Percentiles rank a stretch among this genome's conserved stretches.
These are phyloP conservation scores for Turnix velox DNA, from an alignment of 2,113 vertebrate species.

Conservation along the genomic window DNA sequence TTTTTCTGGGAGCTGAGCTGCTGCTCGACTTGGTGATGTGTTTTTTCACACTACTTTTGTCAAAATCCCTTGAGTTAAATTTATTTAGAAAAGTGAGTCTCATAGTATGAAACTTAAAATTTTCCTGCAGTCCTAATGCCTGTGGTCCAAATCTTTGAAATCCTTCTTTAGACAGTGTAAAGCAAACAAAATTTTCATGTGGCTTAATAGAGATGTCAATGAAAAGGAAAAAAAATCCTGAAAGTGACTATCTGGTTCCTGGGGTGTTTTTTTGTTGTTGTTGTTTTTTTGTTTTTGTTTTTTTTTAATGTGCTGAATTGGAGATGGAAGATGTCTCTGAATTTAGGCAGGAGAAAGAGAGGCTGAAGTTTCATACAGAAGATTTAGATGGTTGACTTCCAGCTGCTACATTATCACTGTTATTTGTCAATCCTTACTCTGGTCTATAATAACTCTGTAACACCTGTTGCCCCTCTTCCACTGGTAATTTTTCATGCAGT, in stretches of 20 bases:
- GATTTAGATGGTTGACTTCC: background rate
- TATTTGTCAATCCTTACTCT: background rate
- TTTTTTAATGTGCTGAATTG: background rate
- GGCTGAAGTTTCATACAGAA: background rate
- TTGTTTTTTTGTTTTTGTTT: too few species aligned
- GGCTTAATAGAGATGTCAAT: background rate
- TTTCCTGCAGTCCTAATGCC: background rate
- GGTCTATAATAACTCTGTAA: background rate
- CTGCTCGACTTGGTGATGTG: background rate
- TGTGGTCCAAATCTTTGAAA: background rate
- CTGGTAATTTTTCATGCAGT: fast-evolving
- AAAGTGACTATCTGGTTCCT: background rate
- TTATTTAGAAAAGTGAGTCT: background rate
- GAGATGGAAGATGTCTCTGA: background rate
- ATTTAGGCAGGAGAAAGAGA: background rate
- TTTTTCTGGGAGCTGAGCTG: background rate
- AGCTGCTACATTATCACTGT: background rate
- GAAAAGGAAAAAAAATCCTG: background rate
- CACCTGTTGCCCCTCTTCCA: background rate
- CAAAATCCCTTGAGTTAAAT: background rate
- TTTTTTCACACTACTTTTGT: background rate
- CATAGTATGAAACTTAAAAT: background rate
- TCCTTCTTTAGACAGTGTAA: background rate
- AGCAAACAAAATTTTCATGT: background rate
- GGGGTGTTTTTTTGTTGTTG: background rate